Evolutionary conservation across 1,140 invertebrate species (phyloP).

Genomic region (Diuraphis noxia): DNA sequence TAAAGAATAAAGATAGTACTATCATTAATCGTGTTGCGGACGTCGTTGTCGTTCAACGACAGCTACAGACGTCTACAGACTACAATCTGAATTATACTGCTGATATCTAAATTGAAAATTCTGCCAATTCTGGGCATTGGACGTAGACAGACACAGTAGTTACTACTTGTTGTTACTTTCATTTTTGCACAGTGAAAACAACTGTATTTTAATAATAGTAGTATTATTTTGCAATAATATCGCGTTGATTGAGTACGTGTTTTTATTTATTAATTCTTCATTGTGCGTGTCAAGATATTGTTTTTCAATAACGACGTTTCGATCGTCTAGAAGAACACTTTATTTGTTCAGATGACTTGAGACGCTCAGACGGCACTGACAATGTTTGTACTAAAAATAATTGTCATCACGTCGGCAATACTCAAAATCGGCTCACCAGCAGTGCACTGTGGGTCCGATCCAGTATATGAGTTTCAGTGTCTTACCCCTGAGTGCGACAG

Average conservation of each 20-base stretch:
- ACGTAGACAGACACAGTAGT: background rate
- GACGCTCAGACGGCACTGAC: background rate
- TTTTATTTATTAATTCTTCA: background rate
- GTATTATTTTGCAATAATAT: background rate
- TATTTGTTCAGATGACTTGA: constrained; percentile 1
- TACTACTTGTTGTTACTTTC: background rate
- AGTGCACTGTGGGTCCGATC: background rate
- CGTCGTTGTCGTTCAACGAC: background rate
- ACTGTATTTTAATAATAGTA: background rate
- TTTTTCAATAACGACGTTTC: background rate
- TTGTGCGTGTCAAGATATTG: background rate
- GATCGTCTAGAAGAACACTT: background rate
- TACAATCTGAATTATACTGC: background rate
- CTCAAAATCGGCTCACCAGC: background rate
- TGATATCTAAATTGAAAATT: constrained; percentile 1
- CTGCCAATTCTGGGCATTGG: no score
- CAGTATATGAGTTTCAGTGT: background rate
- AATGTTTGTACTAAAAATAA: constrained; percentile 45
- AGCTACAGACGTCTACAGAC: no score
- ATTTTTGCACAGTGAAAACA: background rate
- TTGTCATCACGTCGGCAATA: background rate
- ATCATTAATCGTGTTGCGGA: no score
- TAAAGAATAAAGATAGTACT: no score
- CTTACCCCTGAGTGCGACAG: background rate
- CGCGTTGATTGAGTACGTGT: background rate